Percentiles rank a stretch among this genome's conserved stretches.
Conservation (phyloP, 2,888 invertebrate species). For the Drosophila subsilvestris region DNA sequence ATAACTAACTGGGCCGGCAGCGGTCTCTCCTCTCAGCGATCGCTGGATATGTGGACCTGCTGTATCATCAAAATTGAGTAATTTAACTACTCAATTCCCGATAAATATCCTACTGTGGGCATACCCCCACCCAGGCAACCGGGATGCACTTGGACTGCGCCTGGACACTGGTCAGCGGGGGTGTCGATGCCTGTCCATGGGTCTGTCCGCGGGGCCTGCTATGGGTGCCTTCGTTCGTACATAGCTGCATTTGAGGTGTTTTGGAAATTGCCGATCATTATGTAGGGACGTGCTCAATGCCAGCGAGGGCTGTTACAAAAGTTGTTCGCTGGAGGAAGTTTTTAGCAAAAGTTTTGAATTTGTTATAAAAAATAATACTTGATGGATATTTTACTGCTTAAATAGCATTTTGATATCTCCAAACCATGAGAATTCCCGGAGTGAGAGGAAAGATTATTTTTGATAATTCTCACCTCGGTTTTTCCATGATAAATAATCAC, state of each 20-base stretch:
- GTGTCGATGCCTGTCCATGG: constrained; percentile 51
- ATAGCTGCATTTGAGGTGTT: constrained; percentile 80
- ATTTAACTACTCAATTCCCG: constrained; percentile 81
- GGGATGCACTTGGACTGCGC: constrained; percentile 18
- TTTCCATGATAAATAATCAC: no score
- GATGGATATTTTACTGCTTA: no score
- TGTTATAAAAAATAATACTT: no score
- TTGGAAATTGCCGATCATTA: constrained; percentile 83
- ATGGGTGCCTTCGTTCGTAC: constrained; percentile 58
- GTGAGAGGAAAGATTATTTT: no score
- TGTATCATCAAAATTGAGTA: constrained; percentile 76
- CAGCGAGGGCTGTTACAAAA: constrained; percentile 46
- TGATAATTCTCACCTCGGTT: no score
- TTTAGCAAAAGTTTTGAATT: background rate
- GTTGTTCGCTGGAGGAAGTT: constrained; percentile 17
- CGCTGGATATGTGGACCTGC: constrained; percentile 3
- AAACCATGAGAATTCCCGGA: no score
- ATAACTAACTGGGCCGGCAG: constrained; percentile 40
- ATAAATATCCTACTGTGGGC: constrained; percentile 75
- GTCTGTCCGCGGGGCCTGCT: constrained; percentile 9
- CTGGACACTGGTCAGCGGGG: constrained; percentile 51
- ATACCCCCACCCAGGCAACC: constrained; percentile 41
- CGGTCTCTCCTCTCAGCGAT: constrained; percentile 29
- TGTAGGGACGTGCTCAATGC: constrained; percentile 46
- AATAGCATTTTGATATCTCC: no score